Percentiles rank a stretch among this genome's conserved stretches.
Conservation (phyloP, 1,140 invertebrate species). For the Leptinotarsa defecta region DNA sequence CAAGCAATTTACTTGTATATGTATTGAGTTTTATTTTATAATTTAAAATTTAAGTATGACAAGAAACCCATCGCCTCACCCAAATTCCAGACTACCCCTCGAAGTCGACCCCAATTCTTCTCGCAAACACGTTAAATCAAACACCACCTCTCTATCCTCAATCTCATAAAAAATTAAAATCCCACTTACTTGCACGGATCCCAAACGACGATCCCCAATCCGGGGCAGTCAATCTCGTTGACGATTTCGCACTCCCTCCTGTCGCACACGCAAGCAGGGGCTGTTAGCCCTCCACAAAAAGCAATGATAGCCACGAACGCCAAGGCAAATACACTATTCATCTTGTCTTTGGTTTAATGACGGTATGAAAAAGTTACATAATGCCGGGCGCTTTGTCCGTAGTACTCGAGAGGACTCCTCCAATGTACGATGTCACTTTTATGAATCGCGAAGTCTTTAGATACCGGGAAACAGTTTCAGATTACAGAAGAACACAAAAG, state of each 20-base stretch:
- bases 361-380: conserved; percentile 23
- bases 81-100: not conserved
- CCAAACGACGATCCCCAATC: conserved; percentile 64
- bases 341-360: conserved; percentile 36
- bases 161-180: conserved; percentile 7
- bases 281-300: conserved; percentile 52
- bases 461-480: too few relatives aligned
- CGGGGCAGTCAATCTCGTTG: conserved; percentile 64
- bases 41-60: not conserved
- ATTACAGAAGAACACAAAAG: too few relatives aligned
- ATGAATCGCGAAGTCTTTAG: too few relatives aligned
- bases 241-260: conserved; percentile 63
- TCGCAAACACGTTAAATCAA: conserved; percentile 7
- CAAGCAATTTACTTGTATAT: too few relatives aligned
- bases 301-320: conserved; percentile 52
- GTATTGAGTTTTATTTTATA: too few relatives aligned
- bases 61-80: not conserved
- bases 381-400: conserved; percentile 12
- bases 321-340: conserved; percentile 54
- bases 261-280: conserved; percentile 62
- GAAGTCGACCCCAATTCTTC: not conserved
- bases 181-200: conserved; percentile 63
- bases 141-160: not conserved
- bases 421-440: too few relatives aligned
- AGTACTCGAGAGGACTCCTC: not conserved